Evolutionary conservation across 2,888 invertebrate genomes (phyloP).

Genomic region (Diloba caeruleocephala): DNA sequence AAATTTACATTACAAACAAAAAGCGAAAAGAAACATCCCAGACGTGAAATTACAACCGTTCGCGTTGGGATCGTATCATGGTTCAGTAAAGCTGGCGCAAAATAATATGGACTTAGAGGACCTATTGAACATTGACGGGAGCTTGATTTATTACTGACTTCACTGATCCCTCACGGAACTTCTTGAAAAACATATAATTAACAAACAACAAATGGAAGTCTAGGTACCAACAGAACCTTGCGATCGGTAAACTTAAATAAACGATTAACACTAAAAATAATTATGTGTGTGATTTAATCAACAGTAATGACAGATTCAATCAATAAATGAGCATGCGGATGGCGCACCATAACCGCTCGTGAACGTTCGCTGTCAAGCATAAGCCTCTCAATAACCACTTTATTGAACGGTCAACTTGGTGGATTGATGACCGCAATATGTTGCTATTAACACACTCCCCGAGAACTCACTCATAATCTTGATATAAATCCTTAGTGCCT

Average conservation of each 20-base stretch:
- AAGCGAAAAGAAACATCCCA: slow-evolving; percentile 70
- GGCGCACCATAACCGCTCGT: no score
- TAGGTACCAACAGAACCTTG: slow-evolving; percentile 4
- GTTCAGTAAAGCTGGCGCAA: slow-evolving; percentile 58
- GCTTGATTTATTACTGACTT: slow-evolving; percentile 69
- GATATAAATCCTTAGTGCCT: no score
- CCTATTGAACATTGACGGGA: slow-evolving; percentile 57
- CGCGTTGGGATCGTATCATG: slow-evolving; percentile 64
- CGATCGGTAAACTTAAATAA: background rate
- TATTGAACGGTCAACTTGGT: no score
- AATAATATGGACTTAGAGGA: slow-evolving; percentile 66
- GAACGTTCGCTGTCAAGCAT: no score
- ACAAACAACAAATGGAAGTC: slow-evolving; percentile 29
- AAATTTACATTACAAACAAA: slow-evolving; percentile 81
- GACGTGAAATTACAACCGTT: slow-evolving; percentile 74
- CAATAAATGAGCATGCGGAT: no score
- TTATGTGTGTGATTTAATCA: no score
- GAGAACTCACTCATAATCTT: no score
- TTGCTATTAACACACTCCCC: no score
- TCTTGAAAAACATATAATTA: slow-evolving; percentile 45
- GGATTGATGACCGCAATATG: no score
- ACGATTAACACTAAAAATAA: slow-evolving; percentile 7
- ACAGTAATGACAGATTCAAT: no score
- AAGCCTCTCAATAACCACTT: no score
- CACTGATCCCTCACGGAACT: slow-evolving; percentile 56